Evolutionary conservation across 2,888 invertebrate genomes (phyloP).

Genomic region (Oxytorus armatus): DNA sequence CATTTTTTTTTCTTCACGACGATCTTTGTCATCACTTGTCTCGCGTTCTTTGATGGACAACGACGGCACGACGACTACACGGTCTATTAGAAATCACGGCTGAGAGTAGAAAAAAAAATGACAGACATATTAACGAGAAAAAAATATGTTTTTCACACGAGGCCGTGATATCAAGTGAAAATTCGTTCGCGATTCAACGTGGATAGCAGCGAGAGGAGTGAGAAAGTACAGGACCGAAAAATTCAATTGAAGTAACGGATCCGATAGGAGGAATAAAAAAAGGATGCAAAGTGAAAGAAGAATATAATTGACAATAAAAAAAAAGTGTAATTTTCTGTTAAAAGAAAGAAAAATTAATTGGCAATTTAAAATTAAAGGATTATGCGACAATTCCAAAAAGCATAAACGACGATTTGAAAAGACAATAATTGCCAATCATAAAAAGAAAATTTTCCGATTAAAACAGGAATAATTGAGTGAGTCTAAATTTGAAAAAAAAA

Average conservation of each 20-base stretch:
- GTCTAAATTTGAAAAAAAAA: slow-evolving; percentile 17
- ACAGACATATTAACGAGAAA: background rate
- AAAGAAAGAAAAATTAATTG: background rate
- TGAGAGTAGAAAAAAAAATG: slow-evolving; percentile 2
- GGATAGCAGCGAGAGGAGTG: slow-evolving; percentile 6
- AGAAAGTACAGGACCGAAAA: slow-evolving; percentile 34
- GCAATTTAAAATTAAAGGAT: too few species aligned
- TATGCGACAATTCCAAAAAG: too few species aligned
- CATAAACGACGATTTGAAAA: too few species aligned
- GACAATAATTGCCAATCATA: background rate
- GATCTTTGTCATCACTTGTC: slow-evolving; percentile 33
- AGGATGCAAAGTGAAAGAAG: background rate
- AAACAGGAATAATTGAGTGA: slow-evolving; percentile 65
- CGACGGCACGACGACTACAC: slow-evolving; percentile 37
- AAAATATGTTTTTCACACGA: slow-evolving; percentile 12
- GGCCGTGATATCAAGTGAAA: background rate
- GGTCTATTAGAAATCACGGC: slow-evolving; percentile 47
- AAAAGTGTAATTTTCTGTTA: background rate
- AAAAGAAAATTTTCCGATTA: too few species aligned
- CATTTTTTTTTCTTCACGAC: slow-evolving; percentile 54
- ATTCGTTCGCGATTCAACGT: background rate
- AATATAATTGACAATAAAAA: too few species aligned
- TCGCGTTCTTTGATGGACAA: slow-evolving; percentile 51
- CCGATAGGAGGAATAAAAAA: background rate
- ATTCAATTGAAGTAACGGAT: background rate